A percentile compares a stretch with the other conserved stretches of the same genome.
phyloP scores from a whole-genome alignment of 2,888 invertebrate genomes.

The Lepidonotus clava region DNA sequence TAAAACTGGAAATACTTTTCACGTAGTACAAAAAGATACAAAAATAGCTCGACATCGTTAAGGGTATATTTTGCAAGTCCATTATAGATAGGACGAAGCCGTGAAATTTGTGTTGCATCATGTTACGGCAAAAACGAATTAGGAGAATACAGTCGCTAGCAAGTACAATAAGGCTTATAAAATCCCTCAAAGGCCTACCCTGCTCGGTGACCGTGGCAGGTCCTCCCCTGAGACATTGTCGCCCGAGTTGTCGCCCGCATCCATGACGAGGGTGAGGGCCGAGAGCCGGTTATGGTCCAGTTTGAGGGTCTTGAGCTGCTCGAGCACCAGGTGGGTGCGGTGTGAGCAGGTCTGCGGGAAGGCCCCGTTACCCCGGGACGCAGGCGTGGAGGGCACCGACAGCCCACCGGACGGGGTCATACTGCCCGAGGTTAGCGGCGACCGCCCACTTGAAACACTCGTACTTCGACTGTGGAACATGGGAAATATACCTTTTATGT shows the following conservation, averaged over 20 bases:
- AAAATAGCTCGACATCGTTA: too few relatives aligned
- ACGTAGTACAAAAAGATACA: too few relatives aligned
- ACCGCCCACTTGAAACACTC: not conserved
- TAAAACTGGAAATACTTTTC: too few relatives aligned
- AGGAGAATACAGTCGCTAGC: too few relatives aligned
- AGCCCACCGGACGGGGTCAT: not conserved
- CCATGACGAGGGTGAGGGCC: constrained; percentile 83
- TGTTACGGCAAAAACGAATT: too few relatives aligned
- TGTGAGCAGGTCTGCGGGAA: constrained; percentile 71
- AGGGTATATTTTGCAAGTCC: too few relatives aligned
- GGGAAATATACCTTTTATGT: too few relatives aligned
- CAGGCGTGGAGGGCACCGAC: constrained; percentile 8
- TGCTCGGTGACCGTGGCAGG: constrained; percentile 34
- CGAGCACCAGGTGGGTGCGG: constrained; percentile 87
- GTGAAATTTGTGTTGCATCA: too few relatives aligned
- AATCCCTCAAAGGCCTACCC: not conserved
- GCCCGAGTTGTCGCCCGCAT: constrained; percentile 16
- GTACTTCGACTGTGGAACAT: too few relatives aligned
- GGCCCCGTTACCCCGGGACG: not conserved
- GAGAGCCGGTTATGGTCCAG: constrained; percentile 92
- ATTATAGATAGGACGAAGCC: too few relatives aligned
- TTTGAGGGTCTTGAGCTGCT: constrained; percentile 90
- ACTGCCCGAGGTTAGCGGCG: not conserved
- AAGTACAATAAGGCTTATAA: too few relatives aligned
- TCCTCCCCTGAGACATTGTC: constrained; percentile 10